Conservation (phyloP, 2,888 invertebrate genomes). For the Trachelus tabidus region DNA sequence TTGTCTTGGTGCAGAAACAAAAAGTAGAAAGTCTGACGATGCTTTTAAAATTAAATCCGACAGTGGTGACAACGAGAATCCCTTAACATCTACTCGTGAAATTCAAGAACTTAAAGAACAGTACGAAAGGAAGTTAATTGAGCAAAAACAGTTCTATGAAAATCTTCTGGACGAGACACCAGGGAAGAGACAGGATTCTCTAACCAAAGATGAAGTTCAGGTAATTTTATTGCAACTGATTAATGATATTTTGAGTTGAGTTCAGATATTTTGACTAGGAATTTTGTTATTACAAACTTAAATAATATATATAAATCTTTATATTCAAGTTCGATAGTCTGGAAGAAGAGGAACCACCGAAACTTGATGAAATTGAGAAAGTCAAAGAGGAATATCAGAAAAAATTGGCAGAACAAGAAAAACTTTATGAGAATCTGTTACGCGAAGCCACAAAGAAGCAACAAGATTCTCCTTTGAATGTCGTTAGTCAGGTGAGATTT, state of each 20-base stretch:
- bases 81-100: not conserved
- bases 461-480: conserved; percentile 1
- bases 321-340: not conserved
- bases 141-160: not conserved
- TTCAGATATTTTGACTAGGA: not conserved
- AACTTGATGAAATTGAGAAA: not conserved
- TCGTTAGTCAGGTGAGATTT: conserved; percentile 18
- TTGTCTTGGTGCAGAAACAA: conserved; percentile 34
- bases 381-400: conserved; percentile 25
- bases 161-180: not conserved
- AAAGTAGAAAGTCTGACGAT: conserved; percentile 27
- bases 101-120: not conserved
- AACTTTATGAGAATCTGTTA: conserved; percentile 23
- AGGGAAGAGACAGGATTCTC: not conserved
- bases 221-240: conserved; percentile 5
- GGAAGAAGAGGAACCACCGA: not conserved
- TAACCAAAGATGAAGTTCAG: conserved; percentile 12
- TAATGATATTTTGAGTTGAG: not conserved
- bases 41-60: conserved; percentile 25
- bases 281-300: not conserved
- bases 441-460: conserved; percentile 46
- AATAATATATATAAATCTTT: not conserved
- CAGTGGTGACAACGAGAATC: not conserved
- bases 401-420: conserved; percentile 55
- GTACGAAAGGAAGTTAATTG: not conserved